Evolutionary conservation across 2,888 invertebrate species (phyloP), one percentile per base, ranked within the genome.

Genomic region (Diplazon laetatorius): DNA sequence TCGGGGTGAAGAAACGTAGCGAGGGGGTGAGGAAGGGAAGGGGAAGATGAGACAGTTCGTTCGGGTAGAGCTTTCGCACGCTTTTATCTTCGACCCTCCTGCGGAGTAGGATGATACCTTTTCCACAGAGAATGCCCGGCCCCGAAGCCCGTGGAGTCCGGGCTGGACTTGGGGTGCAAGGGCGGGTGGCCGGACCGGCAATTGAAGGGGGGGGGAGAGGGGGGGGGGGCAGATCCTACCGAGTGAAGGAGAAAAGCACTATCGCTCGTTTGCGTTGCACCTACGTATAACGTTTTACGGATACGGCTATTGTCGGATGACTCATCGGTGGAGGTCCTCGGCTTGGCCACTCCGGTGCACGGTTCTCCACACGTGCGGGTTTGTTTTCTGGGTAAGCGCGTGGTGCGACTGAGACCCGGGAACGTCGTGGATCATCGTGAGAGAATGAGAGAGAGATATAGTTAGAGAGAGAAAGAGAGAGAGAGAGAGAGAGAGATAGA

Each of bases 251-350:
- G 65, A 46, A 78, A 74, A 78, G 69, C 78, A 70, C 74, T 69
- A 78, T 73, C 72, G 52, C 37, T 55, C 55, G 60, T 30, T 62
- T 25, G 52, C 46, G 48, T 75, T 76, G 74, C 75, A 80, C 74
- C 74, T 70, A 76, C 75, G 71, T 63, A 42, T 42, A 14, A 70
- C 60, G 46, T 60, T 46, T 62, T 69, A 70, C 72, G 76, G 68
- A 14, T 55, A 75, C 76, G 80, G 65, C 81, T 79, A 85, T 85
- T 85, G 85, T 82, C 80, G 82, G 84, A 80, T 87, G 87, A 87
- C 83, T 87, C 87, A 87, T 82, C 86, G 52, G 76, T 69, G 59
- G 69, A 48, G 78, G 46, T 65, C 73, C 66, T 69, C 75, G 72
- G 30, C 68, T 63, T 60, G 65, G 50, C 65, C 50, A 70, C 55